phyloP scores from a whole-genome alignment of 2,888 invertebrate species.

The Crocallis elinguaria region DNA sequence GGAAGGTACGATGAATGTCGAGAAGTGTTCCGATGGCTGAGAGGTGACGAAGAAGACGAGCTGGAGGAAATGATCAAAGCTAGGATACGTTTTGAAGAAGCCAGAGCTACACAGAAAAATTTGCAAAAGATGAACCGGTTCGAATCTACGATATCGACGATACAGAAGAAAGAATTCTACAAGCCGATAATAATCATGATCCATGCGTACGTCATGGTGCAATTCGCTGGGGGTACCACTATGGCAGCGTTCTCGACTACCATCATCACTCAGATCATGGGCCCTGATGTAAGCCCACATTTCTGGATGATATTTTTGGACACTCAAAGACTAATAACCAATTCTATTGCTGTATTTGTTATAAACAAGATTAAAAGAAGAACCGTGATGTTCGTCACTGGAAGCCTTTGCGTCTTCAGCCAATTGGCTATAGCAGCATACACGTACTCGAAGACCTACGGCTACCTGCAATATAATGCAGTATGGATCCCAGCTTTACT shows the following conservation, averaged over 20 bases:
- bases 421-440: slow-evolving; percentile 80
- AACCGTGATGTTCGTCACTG: slow-evolving; percentile 84
- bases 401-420: slow-evolving; percentile 81
- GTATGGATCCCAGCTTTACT: slow-evolving; percentile 76
- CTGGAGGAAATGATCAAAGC: slow-evolving; percentile 62
- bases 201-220: slow-evolving; percentile 85
- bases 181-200: slow-evolving; percentile 85
- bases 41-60: slow-evolving; percentile 77
- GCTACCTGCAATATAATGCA: slow-evolving; percentile 52
- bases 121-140: slow-evolving; percentile 36
- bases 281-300: slow-evolving; percentile 84
- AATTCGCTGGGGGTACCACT: slow-evolving; percentile 87
- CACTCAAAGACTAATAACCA: slow-evolving; percentile 83
- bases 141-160: slow-evolving; percentile 41
- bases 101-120: slow-evolving; percentile 38
- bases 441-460: slow-evolving; percentile 56
- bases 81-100: slow-evolving; percentile 51
- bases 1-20: slow-evolving; percentile 79
- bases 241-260: slow-evolving; percentile 87
- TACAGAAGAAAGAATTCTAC: slow-evolving; percentile 76
- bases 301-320: slow-evolving; percentile 87
- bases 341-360: slow-evolving; percentile 84
- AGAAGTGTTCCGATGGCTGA: slow-evolving; percentile 78
- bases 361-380: slow-evolving; percentile 85
- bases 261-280: slow-evolving; percentile 83